Base-by-base conservation (phyloP, 2,797 vertebrate species). In the Phoxinus dragarum region DNA sequence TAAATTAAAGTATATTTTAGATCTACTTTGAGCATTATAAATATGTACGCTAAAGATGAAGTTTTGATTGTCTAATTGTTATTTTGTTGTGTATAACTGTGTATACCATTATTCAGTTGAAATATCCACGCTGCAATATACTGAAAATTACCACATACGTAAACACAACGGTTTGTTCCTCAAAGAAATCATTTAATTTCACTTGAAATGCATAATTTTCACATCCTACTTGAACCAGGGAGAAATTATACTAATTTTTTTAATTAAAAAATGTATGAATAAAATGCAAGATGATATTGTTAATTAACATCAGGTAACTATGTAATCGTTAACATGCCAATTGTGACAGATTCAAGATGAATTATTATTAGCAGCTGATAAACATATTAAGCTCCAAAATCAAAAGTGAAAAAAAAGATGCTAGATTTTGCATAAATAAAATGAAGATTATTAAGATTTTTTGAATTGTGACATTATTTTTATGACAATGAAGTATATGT, bases 31-130 rank as follows among this genome's bases (percentile, higher is more conserved):
- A 84, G 68, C 64, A 9, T 75, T 85, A 85, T 74, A 75, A 52
- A 40, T 67, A 31, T 77, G 36, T 84, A 47, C 59, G 6, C 42
- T 79, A 56, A 52, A 82, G n/a, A 78, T 69, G 27, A 81, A 84
- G 71, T 52, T 82, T 23, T 83, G 21, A 77, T 44, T 72, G 68
- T 75, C 40, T 76, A 69, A 54, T 84, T 61, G 56, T 73, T 76
- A 77, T 75, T 49, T 68, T 44, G 42, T 49, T 88, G 72, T 87
- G 7, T 84, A 74, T 52, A 80, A 80, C n/a, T 66, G 47, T 73
- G 38, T 38, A 52, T 67, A 67, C 69, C 71, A 40, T 36, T 19
- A 40, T 83, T 69, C n/a, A 69, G 59, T 82, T 42, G 36, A 80
- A 68, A 67, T 47, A 66, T 66, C 47, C 42, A 27, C 19, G 10